Evolutionary conservation across 2,888 invertebrate genomes (phyloP), one percentile per base, ranked within the genome.

Genomic region (Ashinkailepas kermadecensis): DNA sequence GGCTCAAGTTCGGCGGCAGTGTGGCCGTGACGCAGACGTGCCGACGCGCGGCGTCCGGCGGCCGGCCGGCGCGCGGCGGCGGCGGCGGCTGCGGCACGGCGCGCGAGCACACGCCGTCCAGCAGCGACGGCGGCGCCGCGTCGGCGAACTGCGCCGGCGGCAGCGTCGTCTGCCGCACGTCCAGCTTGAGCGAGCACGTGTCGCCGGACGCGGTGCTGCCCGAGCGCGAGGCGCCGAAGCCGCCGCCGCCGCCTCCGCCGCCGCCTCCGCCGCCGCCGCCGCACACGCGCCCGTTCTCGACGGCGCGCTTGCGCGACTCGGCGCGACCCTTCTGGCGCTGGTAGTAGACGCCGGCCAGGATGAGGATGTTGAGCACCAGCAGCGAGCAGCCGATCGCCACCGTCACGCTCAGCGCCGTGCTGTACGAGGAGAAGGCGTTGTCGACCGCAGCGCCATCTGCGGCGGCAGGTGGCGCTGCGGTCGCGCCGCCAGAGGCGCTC

Each of bases 371-470:
- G 8, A 97, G 89, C 85, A 97, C 95, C 25, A 97, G 90, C 82
- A 97, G 88, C 10, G 95, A 95, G 86, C 96, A 96, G 64, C 97
- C 97, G 84, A 97, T 96, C 80, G 96, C 97, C 85, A 97, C 95
- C n/a, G 96, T 96, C 0, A 96, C 95, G 87, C 95, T 95, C 21
- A 96, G 88, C 1, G 96, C 96, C 9, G 96, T 95, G 0, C 95
- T 95, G 86, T 96, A 96, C 0, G 95, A 85, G 4, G 58, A 57
- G 79, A 79, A 59, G 58, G 57, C 23, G 23, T 58, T 13, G n/a
- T 1, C 58, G 13, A 4, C 6, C 13, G 21, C 18, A 11, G 23
- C 58, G 79, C 6, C 15, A 7, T 9, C 58, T 13, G 11, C 18
- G 23, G 23, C 13, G 23, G 1, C 21, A 23, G 74, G 56, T 15